A percentile compares a stretch with the other conserved stretches of the same genome.
phyloP scores from a whole-genome alignment of 1,140 invertebrate species.

The Phenacoccus solenopsis region DNA sequence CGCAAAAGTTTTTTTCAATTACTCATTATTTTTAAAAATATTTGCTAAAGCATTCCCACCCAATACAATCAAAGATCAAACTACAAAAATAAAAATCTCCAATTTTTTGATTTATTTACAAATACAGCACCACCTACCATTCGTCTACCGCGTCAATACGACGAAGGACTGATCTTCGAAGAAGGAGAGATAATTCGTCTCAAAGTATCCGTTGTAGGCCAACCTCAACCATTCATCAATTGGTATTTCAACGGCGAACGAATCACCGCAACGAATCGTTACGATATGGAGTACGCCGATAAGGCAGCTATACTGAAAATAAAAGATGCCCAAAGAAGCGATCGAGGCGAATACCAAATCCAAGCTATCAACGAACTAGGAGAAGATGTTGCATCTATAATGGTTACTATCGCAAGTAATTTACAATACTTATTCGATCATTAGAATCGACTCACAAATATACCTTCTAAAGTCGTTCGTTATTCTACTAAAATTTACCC shows the following conservation, averaged over 20 bases:
- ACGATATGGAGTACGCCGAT: constrained; percentile 52
- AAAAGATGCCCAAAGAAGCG: constrained; percentile 50
- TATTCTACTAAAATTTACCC: background rate
- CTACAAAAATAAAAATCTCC: too few species aligned
- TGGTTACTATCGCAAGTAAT: constrained; percentile 73
- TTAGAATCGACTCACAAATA: too few species aligned
- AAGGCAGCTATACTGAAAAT: constrained; percentile 61
- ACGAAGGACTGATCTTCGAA: constrained; percentile 77
- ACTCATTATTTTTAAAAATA: too few species aligned
- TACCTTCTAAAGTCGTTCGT: too few species aligned
- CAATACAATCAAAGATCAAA: too few species aligned
- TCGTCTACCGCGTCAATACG: constrained; percentile 62
- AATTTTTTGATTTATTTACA: too few species aligned
- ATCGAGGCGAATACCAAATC: constrained; percentile 77
- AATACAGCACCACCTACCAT: constrained; percentile 61
- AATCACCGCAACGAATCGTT: constrained; percentile 43
- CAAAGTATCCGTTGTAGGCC: constrained; percentile 78
- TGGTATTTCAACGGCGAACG: constrained; percentile 79
- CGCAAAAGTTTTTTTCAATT: too few species aligned
- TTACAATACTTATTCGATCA: too few species aligned
- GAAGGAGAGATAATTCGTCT: constrained; percentile 74
- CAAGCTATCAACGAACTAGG: constrained; percentile 67
- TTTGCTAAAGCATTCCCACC: too few species aligned
- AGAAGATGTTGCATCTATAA: constrained; percentile 61
- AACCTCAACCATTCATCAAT: constrained; percentile 63